Evolutionary conservation across 2,888 invertebrate genomes (phyloP), one percentile per base, ranked within the genome.

Genomic region (Dolomedes plantarius): DNA sequence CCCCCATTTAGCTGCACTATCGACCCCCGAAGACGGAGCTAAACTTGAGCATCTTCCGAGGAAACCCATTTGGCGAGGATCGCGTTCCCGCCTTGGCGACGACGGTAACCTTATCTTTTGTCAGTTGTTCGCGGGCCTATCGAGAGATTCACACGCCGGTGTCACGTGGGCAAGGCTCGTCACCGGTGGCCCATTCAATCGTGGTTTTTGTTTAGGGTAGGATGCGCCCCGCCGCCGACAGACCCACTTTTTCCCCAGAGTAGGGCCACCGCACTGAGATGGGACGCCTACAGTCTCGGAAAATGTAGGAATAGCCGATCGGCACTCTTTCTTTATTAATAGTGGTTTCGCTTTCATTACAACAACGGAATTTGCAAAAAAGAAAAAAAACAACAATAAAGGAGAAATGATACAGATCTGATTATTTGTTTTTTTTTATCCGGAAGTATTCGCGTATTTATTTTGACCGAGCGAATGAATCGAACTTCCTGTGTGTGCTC

Each of bases 71-170:
- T 76, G 76, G 76, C 76, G 46, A 46, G 1, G 7, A 46, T 46
- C 16, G 2, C 6, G n/a, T 6, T 46, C n/a, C 46, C 13, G n/a
- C n/a, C 79, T 80, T 80, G 80, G 80, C 80, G 73, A 73, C 50
- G 3, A 28, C 11, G 32, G 23, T 23, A 23, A 28, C 23, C 19
- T 68, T 31, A 27, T 31, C 67, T 19, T 27, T n/a, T 31, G 36
- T 73, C 65, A 64, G 64, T 13, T 29, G 41, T 64, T 39, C 39
- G 50, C 64, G n/a, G 73, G 67, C 46, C 62, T 41, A 65, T 27
- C 29, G n/a, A n/a, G n/a, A 62, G 72, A 41, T 64, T 46, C 72
- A 32, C 11, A 73, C 19, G 32, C 23, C 11, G 28, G 13, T n/a
- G 31, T 79, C 78, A 71, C 71, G 64, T 64, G 62, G 71, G 19